These are phyloP conservation scores for Aramus guarauna DNA, from an alignment of 2,113 vertebrate species.

Conservation along the genomic window DNA sequence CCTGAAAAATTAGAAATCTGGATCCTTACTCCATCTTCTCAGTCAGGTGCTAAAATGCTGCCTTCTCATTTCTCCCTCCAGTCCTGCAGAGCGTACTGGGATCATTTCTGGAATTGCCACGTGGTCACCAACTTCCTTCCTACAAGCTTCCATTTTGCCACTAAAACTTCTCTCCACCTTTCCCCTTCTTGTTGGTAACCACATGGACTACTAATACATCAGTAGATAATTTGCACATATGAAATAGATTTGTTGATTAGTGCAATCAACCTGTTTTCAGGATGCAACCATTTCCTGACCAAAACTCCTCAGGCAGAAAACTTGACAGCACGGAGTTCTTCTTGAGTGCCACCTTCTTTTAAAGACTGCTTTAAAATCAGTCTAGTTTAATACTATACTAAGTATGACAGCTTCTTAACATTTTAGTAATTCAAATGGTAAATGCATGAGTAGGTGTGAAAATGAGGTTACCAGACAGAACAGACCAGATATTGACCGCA, in stretches of 20 bases:
- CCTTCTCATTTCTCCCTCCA: background rate
- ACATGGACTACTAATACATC: background rate
- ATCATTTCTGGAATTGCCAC: background rate
- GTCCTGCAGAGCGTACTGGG: background rate
- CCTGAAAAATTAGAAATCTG: background rate
- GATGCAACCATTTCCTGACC: background rate
- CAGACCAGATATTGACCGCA: background rate
- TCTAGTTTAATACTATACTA: background rate
- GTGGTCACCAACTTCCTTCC: background rate
- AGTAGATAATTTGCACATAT: background rate
- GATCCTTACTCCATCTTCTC: background rate
- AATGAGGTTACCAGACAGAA: background rate
- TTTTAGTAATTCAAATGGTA: background rate
- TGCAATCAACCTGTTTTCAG: background rate
- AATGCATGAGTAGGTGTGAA: background rate
- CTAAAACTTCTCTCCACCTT: background rate
- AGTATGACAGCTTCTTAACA: background rate
- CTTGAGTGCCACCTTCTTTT: background rate
- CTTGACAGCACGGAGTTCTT: background rate
- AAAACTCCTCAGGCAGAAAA: background rate
- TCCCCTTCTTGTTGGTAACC: background rate
- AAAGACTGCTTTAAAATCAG: background rate
- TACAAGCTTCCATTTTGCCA: background rate
- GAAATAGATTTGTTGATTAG: background rate
- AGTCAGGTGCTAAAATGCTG: background rate